Evolutionary conservation across 2,113 vertebrate species (phyloP).

Genomic region (Mobula hypostoma): DNA sequence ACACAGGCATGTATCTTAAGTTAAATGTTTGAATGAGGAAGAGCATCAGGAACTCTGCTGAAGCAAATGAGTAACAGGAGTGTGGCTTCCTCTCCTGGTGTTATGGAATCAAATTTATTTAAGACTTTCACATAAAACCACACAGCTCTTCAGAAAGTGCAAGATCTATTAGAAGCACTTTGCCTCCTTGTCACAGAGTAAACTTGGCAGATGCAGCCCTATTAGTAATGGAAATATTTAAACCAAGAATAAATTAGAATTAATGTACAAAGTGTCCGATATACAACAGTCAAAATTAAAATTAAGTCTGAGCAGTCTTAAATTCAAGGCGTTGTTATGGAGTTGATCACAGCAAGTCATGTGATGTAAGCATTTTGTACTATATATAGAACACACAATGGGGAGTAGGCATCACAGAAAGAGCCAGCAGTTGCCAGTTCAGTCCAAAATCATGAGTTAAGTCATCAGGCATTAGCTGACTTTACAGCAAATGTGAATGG

Average conservation of each 20-base stretch:
- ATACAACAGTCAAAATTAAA: neutral
- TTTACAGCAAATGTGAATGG: neutral
- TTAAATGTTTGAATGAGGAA: neutral
- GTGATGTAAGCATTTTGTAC: neutral
- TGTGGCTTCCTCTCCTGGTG: neutral
- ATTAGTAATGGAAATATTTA: neutral
- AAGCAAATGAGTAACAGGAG: neutral
- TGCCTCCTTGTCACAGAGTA: neutral
- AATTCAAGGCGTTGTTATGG: neutral
- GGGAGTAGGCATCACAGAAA: neutral
- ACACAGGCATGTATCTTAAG: neutral
- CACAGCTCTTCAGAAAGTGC: neutral
- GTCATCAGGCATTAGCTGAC: neutral
- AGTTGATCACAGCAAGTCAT: neutral
- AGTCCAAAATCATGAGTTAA: neutral
- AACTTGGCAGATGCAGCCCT: neutral
- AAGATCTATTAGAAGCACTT: neutral
- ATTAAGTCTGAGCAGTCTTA: neutral
- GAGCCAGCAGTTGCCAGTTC: neutral
- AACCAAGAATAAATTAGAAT: neutral
- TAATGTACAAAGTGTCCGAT: neutral
- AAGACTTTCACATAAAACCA: neutral
- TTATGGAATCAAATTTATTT: neutral
- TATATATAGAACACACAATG: neutral
- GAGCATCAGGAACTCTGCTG: neutral